Conservation (phyloP, 2,888 invertebrate species). For the Agonum fuliginosum region DNA sequence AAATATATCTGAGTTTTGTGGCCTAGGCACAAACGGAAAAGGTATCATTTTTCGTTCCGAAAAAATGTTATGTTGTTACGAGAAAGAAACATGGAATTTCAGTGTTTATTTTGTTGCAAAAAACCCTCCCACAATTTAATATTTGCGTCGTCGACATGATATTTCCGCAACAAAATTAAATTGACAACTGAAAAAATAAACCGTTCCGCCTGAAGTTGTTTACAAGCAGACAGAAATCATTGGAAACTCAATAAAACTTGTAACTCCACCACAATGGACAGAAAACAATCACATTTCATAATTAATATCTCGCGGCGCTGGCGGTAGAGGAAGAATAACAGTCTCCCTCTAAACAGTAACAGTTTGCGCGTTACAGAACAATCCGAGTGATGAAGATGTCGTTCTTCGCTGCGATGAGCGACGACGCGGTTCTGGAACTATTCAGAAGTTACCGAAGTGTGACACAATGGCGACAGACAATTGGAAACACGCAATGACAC, state of each 20-base stretch:
- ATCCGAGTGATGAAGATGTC: conserved; percentile 48
- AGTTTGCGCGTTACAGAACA: conserved; percentile 1
- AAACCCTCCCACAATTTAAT: too few relatives aligned
- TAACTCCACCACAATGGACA: conserved; percentile 37
- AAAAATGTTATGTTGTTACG: too few relatives aligned
- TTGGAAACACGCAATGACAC: conserved; percentile 59
- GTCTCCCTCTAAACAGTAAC: neutral
- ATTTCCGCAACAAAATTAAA: conserved; percentile 49
- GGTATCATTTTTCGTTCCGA: too few relatives aligned
- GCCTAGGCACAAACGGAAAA: too few relatives aligned
- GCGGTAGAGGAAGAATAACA: conserved; percentile 25
- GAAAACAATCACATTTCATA: conserved; percentile 57
- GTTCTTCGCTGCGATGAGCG: conserved; percentile 17
- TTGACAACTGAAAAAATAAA: conserved; percentile 40
- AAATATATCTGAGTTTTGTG: too few relatives aligned
- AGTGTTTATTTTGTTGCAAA: too few relatives aligned
- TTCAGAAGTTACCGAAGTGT: conserved; percentile 57
- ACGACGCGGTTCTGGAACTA: conserved; percentile 39
- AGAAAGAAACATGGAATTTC: too few relatives aligned
- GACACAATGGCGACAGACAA: conserved; percentile 57
- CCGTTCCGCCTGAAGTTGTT: conserved; percentile 17
- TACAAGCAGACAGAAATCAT: conserved; percentile 36
- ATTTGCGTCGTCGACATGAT: conserved; percentile 1
- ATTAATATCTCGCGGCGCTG: conserved; percentile 48
- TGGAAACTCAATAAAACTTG: conserved; percentile 52